Evolutionary conservation across 2,888 invertebrate species (phyloP), one percentile per base, ranked within the genome.

Genomic region (Lasioglossum pauxillum): DNA sequence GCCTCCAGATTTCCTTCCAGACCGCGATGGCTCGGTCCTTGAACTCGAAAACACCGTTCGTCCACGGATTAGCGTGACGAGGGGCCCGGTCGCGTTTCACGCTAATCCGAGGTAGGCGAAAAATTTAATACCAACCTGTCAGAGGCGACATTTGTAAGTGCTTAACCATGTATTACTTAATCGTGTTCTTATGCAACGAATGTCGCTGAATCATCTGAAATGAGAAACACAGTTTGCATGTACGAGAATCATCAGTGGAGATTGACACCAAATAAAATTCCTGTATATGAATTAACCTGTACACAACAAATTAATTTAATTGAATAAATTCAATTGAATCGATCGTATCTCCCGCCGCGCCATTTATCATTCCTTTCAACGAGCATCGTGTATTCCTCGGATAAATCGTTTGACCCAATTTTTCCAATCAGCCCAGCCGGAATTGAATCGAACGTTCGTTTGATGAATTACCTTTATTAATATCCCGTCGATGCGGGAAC

Each of bases 1-100:
- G 49, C 5, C 19, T 19, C 5, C 44, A 73, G 64, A 82, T 82
- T 83, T 82, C 27, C 76, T 82, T 82, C 53, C n/a, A 31, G 38
- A n/a, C 14, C 44, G 27, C 64, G 19, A 27, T 60, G 60, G 4
- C 27, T 60, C 27, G 57, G 23, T 60, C 23, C 5, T 69, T 31
- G 31, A 57, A 38, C 49, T 38, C 49, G 14, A n/a, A 16, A 14
- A 23, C 41, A 72, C 44, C n/a, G 41, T 23, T 46, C 19, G 1
- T 49, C n/a, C 44, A 46, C 4, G 46, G 31, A 14, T 64, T 64
- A 64, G 31, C 64, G 14, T 14, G 60, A 5, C 27, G n/a, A 60
- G 27, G 60, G 60, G 60, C 14, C n/a, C 60, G 27, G 0, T 64
- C 27, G 31, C 27, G 31, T 31, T n/a, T 10, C n/a, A 64, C 27